Evolutionary conservation across 2,797 vertebrate genomes (phyloP), one percentile per base, ranked within the genome.

Genomic region (Xyrichtys novacula): DNA sequence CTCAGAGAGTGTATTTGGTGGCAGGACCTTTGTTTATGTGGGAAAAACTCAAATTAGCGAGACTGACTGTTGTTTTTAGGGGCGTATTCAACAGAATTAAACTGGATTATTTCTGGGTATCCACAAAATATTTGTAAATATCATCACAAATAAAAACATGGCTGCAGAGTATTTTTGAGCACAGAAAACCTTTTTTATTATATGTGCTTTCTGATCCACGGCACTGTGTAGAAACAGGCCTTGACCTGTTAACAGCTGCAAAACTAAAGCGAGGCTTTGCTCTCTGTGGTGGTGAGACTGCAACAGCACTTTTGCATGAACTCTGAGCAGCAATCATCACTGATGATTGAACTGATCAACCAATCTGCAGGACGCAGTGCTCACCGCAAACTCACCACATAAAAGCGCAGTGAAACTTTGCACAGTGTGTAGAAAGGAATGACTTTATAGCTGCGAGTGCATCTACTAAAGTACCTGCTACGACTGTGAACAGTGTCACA

Each of bases 241-340:
- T 19, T n/a, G n/a, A n/a, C n/a, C n/a, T n/a, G n/a, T n/a, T 31
- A 47, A 29, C n/a, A 40, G 39, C 26, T 46, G 22, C 9, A 47
- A n/a, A 44, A 50, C 31, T 28, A 25, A 31, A 65, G 28, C n/a
- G 23, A 19, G 26, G 17, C 4, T 3, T 53, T 58, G 6, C 20
- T 34, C 50, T 57, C 26, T 7, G 6, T 12, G 16, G 10, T 43
- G 48, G 6, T 1, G 3, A 38, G 44, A 4, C 19, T 44, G 26
- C 0, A 40, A 39, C 20, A 56, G n/a, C n/a, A n/a, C n/a, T n/a
- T 48, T 36, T 16, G 25, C 20, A 28, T 6, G 1, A 40, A 49
- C 23, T 32, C 20, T n/a, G 62, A 78, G 68, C 23, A 62, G 15
- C 4, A 72, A 73, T 65, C 59, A 72, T 53, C 14, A 42, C 29